Percentiles rank a stretch among this genome's conserved stretches.
phyloP scores from a whole-genome alignment of 2,888 invertebrate species.

The Salpingus planirostris region DNA sequence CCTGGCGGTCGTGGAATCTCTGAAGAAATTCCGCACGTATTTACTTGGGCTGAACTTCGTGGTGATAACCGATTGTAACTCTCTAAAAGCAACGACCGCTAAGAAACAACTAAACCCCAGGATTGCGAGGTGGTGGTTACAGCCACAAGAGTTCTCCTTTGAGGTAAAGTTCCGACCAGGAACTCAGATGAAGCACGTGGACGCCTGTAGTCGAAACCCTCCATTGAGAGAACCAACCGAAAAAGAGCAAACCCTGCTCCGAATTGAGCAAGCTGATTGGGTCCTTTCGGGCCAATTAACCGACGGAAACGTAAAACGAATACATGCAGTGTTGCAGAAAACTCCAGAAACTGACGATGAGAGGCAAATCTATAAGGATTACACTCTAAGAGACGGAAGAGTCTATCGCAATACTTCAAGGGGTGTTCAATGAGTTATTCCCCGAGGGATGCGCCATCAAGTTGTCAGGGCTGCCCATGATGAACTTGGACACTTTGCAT shows the following conservation, averaged over 20 bases:
- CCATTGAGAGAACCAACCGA: slow-evolving; percentile 8
- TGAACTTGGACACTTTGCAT: slow-evolving; percentile 33
- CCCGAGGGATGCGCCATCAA: slow-evolving; percentile 25
- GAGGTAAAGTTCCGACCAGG: too few relatives aligned
- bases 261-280: slow-evolving; percentile 19
- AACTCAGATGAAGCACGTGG: too few relatives aligned
- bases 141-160: too few relatives aligned
- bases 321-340: slow-evolving; percentile 12
- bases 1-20: too few relatives aligned
- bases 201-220: too few relatives aligned
- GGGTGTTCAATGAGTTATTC: slow-evolving; percentile 28
- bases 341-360: slow-evolving; percentile 13
- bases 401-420: slow-evolving; percentile 14
- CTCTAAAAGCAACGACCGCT: slow-evolving; percentile 21
- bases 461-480: slow-evolving; percentile 29
- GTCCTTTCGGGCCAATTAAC: slow-evolving; percentile 19
- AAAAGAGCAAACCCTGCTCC: slow-evolving; percentile 4
- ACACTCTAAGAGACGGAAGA: slow-evolving; percentile 3
- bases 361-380: slow-evolving; percentile 7
- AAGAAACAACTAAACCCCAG: slow-evolving; percentile 27
- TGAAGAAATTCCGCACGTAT: too few relatives aligned
- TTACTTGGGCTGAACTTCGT: too few relatives aligned
- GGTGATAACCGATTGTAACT: too few relatives aligned
- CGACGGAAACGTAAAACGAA: slow-evolving; percentile 15
- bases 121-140: too few relatives aligned